These are phyloP conservation scores for Cephalopachus bancanus DNA, from an alignment of 2,797 vertebrate genomes.

Conservation along the genomic window DNA sequence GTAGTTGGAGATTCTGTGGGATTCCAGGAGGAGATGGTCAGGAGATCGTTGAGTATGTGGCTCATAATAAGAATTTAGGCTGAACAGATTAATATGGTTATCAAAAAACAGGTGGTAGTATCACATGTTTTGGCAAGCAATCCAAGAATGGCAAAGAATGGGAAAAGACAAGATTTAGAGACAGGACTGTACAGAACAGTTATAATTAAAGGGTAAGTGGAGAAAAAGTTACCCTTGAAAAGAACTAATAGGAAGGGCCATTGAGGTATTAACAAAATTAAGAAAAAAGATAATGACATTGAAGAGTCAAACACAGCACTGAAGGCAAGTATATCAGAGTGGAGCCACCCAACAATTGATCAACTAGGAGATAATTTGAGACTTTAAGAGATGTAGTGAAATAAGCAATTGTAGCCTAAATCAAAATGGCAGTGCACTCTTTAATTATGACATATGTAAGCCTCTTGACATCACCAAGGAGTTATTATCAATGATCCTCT, in stretches of 20 bases:
- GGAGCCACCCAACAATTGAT: background rate
- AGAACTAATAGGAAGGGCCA: background rate
- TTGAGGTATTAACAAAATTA: background rate
- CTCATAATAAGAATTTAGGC: background rate
- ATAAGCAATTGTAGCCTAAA: background rate
- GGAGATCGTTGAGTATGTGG: background rate
- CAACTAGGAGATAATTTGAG: background rate
- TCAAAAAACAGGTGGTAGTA: background rate
- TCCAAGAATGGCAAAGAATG: background rate
- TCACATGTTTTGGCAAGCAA: background rate
- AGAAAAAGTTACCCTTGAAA: background rate
- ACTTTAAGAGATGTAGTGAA: background rate
- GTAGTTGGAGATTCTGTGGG: background rate
- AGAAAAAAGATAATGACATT: background rate
- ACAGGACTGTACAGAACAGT: background rate
- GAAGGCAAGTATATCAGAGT: background rate
- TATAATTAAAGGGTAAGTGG: background rate
- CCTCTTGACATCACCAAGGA: background rate
- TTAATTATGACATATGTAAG: background rate
- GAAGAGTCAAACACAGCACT: background rate
- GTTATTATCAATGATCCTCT: background rate
- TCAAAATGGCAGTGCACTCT: background rate
- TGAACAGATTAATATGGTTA: background rate
- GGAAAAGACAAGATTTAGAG: background rate
- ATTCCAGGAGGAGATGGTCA: background rate